Evolutionary conservation across 2,797 vertebrate species (phyloP), one percentile per base, ranked within the genome.

Genomic region (Myotis pilosus): DNA sequence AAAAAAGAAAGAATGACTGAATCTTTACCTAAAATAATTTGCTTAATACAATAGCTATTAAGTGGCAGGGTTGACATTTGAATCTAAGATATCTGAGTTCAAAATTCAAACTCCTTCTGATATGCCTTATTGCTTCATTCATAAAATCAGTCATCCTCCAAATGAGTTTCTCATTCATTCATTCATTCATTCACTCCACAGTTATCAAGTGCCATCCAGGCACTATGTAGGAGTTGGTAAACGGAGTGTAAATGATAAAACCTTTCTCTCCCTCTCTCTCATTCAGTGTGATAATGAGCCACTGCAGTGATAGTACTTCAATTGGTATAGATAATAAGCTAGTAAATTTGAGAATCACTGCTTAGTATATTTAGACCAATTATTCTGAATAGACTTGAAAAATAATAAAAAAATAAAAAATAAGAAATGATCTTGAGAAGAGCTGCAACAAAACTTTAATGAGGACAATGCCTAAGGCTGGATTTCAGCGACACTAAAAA

Each of bases 401-500:
- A 95, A 30, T 3, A 19, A 83, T 33, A 23, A 25, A n/a, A 0
- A 82, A 79, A 93, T n/a, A 62, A 86, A 25, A 91, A 76, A 92
- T n/a, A 62, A 86, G 17, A 91, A 76, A 78, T 93, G 78, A 95
- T 62, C 85, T 85, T 53, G 80, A 95, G 78, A 76, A 82, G 33
- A 78, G 13, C 19, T 51, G 11, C 5, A 33, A 80, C 69, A 49
- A 89, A 78, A 76, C 17, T 72, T 89, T 91, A 95, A 95, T 12
- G n/a, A 95, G 71, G 71, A 72, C 22, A 91, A 28, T 53, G 49
- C 47, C 80, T 62, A 72, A 76, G 16, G 81, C 38, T 94, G 28
- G 20, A 95, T 92, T 89, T 95, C 36, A 89, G 30, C 79, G 71
- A 53, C 87, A 96, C 28, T 82, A 23, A 92, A 89, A 92, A 41